Conservation (phyloP, 2,888 invertebrate species). For the Dryobotodes eremita region DNA sequence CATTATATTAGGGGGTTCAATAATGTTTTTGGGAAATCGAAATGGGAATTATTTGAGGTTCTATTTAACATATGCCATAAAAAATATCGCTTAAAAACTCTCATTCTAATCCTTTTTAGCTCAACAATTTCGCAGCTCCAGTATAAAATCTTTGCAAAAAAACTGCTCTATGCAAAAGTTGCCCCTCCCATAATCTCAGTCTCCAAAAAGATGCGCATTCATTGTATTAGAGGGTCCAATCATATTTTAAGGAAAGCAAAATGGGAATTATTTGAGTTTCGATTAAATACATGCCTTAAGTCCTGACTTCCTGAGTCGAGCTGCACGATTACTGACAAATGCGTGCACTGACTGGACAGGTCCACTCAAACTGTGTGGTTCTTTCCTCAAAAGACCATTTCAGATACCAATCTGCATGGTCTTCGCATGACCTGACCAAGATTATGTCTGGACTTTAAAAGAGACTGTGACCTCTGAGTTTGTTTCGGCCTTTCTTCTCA, state of each 20-base stretch:
- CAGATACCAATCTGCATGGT: too few relatives aligned
- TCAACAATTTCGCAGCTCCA: constrained; percentile 22
- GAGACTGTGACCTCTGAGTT: too few relatives aligned
- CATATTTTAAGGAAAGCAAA: neutral
- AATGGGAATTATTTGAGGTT: neutral
- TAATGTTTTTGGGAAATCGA: neutral
- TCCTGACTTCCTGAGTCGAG: too few relatives aligned
- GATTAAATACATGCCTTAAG: neutral
- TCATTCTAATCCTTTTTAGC: neutral
- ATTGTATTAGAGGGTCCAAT: neutral
- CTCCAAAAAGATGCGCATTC: neutral
- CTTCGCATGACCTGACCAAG: too few relatives aligned
- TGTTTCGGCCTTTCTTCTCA: too few relatives aligned
- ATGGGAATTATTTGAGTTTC: neutral
- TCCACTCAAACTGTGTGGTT: too few relatives aligned
- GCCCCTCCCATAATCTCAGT: constrained; percentile 34
- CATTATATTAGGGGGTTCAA: neutral
- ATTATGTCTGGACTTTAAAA: too few relatives aligned
- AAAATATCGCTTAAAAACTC: neutral
- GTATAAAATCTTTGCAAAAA: too few relatives aligned
- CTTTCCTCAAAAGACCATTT: too few relatives aligned
- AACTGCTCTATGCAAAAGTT: constrained; percentile 26
- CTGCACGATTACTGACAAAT: too few relatives aligned
- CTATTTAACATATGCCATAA: neutral
- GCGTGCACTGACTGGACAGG: too few relatives aligned